Percentiles rank a stretch among this genome's conserved stretches.
These are phyloP conservation scores for Smittia aterrima DNA, from an alignment of 2,888 invertebrate species.

Conservation along the genomic window DNA sequence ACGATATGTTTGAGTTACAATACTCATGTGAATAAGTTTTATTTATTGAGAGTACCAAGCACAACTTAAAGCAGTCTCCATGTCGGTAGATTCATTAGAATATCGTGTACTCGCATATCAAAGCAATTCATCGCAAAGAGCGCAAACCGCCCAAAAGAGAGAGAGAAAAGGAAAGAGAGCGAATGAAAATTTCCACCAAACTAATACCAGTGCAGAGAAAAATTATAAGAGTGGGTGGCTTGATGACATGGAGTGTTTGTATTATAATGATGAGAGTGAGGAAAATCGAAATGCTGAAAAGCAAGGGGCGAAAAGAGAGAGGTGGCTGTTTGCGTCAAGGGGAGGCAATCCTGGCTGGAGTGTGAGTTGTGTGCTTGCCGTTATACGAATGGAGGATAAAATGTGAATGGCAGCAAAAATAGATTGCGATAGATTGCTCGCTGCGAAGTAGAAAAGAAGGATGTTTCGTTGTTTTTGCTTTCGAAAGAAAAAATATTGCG, in stretches of 20 bases:
- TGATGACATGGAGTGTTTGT: conserved; percentile 32
- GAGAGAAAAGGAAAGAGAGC: not conserved
- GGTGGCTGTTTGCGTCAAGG: conserved; percentile 26
- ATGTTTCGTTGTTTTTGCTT: conserved; percentile 14
- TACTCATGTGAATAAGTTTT: not conserved
- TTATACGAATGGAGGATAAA: conserved; percentile 28
- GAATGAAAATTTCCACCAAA: conserved; percentile 9
- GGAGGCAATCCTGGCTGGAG: not conserved
- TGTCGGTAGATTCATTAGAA: too few relatives aligned
- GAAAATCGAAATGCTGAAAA: not conserved
- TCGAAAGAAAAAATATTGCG: not conserved
- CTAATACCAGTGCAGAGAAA: not conserved
- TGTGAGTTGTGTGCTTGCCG: not conserved
- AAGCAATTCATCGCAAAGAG: not conserved
- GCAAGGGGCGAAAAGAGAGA: not conserved
- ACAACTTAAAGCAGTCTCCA: too few relatives aligned
- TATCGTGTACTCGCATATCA: not conserved
- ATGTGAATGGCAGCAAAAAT: conserved; percentile 41
- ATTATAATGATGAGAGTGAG: conserved; percentile 17
- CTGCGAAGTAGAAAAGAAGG: conserved; percentile 21
- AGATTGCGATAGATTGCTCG: conserved; percentile 38
- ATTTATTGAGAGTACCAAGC: not conserved
- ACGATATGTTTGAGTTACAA: not conserved
- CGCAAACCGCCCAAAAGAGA: not conserved
- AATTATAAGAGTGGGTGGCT: conserved; percentile 27